phyloP scores from a whole-genome alignment of 2,888 invertebrate species.

The Camponotus fellah region DNA sequence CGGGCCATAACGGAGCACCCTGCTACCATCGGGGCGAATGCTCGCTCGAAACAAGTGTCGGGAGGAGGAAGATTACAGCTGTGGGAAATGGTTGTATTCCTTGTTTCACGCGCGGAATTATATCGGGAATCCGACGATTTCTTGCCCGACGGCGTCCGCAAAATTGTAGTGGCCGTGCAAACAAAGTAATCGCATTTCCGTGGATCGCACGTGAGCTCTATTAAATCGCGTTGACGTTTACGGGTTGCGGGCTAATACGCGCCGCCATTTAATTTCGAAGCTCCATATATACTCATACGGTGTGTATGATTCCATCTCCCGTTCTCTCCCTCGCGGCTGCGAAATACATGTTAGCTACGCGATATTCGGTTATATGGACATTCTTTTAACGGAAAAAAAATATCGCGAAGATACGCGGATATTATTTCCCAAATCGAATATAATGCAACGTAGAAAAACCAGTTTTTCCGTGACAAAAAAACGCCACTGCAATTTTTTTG shows the following conservation, averaged over 20 bases:
- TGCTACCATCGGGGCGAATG: background rate
- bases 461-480: background rate
- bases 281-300: background rate
- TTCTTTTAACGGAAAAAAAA: background rate
- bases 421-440: background rate
- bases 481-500: background rate
- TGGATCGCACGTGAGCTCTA: conserved; percentile 42
- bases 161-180: conserved; percentile 31
- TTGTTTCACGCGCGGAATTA: conserved; percentile 30
- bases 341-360: conserved; percentile 3
- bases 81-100: conserved; percentile 53
- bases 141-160: conserved; percentile 33
- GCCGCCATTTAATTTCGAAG: conserved; percentile 20
- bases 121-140: conserved; percentile 42
- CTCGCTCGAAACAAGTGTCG: background rate
- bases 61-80: conserved; percentile 46
- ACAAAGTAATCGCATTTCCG: conserved; percentile 44
- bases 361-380: background rate
- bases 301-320: conserved; percentile 5
- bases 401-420: background rate
- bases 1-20: conserved; percentile 15
- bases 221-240: conserved; percentile 47
- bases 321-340: background rate
- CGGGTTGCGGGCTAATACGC: conserved; percentile 31
- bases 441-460: background rate